Conservation (phyloP, 1,140 invertebrate genomes). For the Papilio helenus region DNA sequence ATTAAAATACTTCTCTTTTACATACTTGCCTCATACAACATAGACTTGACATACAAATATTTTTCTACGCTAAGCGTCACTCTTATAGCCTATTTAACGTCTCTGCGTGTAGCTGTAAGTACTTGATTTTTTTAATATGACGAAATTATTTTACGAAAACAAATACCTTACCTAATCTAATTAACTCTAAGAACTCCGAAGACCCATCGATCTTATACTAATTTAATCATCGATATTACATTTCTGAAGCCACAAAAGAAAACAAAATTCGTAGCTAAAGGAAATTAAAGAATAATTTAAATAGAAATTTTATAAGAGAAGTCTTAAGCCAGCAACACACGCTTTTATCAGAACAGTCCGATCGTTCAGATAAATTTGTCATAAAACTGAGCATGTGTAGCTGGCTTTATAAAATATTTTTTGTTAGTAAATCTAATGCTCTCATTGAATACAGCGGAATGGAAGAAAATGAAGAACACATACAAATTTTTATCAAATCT, state of each 20-base stretch:
- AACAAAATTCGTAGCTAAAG: neutral
- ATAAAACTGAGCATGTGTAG: too few species aligned
- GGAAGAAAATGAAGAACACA: neutral
- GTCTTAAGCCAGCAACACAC: neutral
- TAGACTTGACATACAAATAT: neutral
- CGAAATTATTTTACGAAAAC: neutral
- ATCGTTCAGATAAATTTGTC: too few species aligned
- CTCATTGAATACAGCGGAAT: neutral
- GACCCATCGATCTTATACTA: neutral
- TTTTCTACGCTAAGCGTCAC: neutral
- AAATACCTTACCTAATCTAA: neutral
- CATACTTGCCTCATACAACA: neutral
- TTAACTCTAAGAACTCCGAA: neutral
- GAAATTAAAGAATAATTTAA: neutral
- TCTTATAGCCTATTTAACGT: neutral
- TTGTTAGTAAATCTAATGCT: neutral
- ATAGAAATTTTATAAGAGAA: neutral
- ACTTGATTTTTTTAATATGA: too few species aligned
- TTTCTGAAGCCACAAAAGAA: slow-evolving; percentile 13
- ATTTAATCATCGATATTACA: slow-evolving; percentile 1
- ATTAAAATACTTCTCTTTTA: neutral
- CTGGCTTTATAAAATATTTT: neutral
- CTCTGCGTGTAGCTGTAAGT: too few species aligned
- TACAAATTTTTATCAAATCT: neutral
- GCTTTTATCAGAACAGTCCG: too few species aligned